Percentiles rank a stretch among this genome's conserved stretches.
Evolutionary conservation across 53 echinoderm and acorn worm genomes (phyloP).

Genomic region (Hippasteria phrygiana): DNA sequence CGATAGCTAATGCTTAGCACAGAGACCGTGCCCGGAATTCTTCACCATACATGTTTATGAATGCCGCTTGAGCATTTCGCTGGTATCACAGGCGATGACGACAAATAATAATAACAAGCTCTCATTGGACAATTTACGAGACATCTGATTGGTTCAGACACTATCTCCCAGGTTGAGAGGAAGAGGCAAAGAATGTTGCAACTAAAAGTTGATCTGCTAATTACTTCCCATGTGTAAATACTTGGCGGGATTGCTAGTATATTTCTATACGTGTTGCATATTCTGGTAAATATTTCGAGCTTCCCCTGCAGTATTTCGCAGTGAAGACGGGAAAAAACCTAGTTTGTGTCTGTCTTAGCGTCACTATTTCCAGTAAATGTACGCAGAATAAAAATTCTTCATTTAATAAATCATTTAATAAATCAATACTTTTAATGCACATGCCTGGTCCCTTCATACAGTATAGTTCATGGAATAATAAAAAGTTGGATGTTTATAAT

Average conservation of each 20-base stretch:
- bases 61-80: background rate
- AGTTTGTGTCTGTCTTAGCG: background rate
- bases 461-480: no score
- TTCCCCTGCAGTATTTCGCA: background rate
- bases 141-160: background rate
- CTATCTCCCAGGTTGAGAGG: background rate
- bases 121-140: conserved; percentile 17
- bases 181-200: background rate
- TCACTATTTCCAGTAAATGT: no score
- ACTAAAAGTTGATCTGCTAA: background rate
- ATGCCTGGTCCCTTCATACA: no score
- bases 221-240: background rate
- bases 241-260: background rate
- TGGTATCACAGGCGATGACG: background rate
- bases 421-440: no score
- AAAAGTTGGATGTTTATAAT: no score
- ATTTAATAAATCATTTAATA: no score
- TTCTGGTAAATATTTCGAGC: background rate
- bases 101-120: background rate
- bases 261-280: background rate
- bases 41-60: background rate
- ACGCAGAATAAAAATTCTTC: no score
- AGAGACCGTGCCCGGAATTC: conserved; percentile 35
- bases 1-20: conserved; percentile 3
- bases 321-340: background rate